Evolutionary conservation across 30 jellyfish, hydroid and myxozoan genomes (phyloP), one percentile per base, ranked within the genome.

Genomic region (Phacellophora camtschatica): DNA sequence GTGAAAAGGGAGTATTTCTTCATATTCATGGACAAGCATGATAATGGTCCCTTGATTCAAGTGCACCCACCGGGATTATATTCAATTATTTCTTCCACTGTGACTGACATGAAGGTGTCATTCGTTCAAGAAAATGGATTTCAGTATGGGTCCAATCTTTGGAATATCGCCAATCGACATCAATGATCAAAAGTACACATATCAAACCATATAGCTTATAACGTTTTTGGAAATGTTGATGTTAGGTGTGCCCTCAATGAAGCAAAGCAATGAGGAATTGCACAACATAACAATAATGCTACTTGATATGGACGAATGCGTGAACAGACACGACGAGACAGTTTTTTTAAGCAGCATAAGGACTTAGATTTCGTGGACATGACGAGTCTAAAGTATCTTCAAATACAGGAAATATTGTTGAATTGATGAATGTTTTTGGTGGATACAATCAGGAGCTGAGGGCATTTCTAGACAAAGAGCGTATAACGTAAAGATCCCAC

Each of bases 221-320:
- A 46, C 23, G 55, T 78, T 13, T 43, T 63, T 10, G 81, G 82
- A 15, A 78, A 78, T 25, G 70, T 61, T 28, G 90, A 78, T 37
- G 82, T 78, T 1, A 83, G 73, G 13, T 16, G 72, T 78, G 90
- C 90, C 8, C 72, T 61, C 7, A 73, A 78, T 28, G 90, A 78
- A 54, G 90, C 82, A 61, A 61, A 73, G 25, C 72, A 42, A 41
- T 3, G 90, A 78, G 69, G 29, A 59, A 63, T 73, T 36, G 15
- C 41, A 45, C 53, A 33, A 19, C 87, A 73, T 27, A 68, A 68
- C 76, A 27, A 46, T 6, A 59, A 77, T 39, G 80, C 89, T 7
- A 5, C 89, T 8, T 19, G 82, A 24, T 55, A 77, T 59, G 4
- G 56, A 56, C n/a, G n/a, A n/a, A n/a, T n/a, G n/a, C n/a, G n/a